Evolutionary conservation across 2,888 invertebrate species (phyloP).

Genomic region (Brassicogethes aeneus): DNA sequence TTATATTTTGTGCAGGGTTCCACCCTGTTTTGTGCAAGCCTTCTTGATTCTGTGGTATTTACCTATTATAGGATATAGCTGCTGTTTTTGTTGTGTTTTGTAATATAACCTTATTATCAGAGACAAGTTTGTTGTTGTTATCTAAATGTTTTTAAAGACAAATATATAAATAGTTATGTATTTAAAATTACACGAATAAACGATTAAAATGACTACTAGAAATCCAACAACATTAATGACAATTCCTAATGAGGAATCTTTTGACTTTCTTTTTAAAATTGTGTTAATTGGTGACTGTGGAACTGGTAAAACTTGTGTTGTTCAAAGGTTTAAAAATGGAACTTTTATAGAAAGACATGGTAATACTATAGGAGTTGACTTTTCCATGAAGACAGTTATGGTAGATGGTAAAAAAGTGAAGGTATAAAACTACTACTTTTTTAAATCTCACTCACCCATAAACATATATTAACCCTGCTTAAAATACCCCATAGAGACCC

Average conservation of each 20-base stretch:
- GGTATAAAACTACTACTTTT: constrained; percentile 47
- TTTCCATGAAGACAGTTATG: constrained; percentile 94
- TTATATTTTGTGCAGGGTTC: too few relatives aligned
- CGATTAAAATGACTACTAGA: constrained; percentile 55
- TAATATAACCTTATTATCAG: too few relatives aligned
- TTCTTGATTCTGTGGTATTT: too few relatives aligned
- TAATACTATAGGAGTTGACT: constrained; percentile 95
- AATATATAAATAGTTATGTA: too few relatives aligned
- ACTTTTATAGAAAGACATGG: constrained; percentile 93
- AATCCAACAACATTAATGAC: constrained; percentile 71
- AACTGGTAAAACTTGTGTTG: constrained; percentile 90
- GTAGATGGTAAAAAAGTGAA: constrained; percentile 93
- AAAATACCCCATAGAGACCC: too few relatives aligned
- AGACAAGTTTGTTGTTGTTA: too few relatives aligned
- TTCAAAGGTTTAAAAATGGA: constrained; percentile 92
- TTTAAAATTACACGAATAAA: too few relatives aligned
- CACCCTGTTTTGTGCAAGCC: too few relatives aligned
- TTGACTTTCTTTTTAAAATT: constrained; percentile 93
- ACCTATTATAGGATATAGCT: too few relatives aligned
- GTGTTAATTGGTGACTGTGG: constrained; percentile 89
- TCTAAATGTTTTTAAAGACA: too few relatives aligned
- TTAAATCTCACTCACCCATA: neutral
- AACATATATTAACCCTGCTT: neutral
- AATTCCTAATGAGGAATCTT: constrained; percentile 65
- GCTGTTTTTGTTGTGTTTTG: too few relatives aligned